phyloP scores from a whole-genome alignment of 2,888 invertebrate genomes.

The Volucella zonaria region DNA sequence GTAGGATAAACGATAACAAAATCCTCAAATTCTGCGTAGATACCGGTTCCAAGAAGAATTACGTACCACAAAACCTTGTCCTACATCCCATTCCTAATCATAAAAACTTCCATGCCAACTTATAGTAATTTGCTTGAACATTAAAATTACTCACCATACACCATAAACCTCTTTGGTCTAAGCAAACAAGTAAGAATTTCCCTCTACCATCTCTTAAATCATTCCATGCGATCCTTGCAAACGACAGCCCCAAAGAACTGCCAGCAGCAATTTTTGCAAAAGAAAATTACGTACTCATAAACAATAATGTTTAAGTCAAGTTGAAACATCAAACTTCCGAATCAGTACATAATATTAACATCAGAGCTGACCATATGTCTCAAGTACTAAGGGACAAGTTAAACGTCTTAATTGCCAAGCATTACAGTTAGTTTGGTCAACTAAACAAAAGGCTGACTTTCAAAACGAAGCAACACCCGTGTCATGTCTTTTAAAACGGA shows the following conservation, averaged over 20 bases:
- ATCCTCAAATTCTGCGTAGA: not conserved
- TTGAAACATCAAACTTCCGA: constrained; percentile 41
- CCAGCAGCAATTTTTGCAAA: constrained; percentile 13
- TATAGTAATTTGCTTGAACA: not conserved
- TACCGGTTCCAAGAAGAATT: too few relatives aligned
- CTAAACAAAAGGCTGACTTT: too few relatives aligned
- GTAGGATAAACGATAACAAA: not conserved
- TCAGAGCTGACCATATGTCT: constrained; percentile 38
- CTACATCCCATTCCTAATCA: too few relatives aligned
- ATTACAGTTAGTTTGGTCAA: too few relatives aligned
- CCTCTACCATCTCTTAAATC: constrained; percentile 38
- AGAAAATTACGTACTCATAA: constrained; percentile 19
- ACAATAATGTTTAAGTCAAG: constrained; percentile 18
- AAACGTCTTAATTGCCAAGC: too few relatives aligned
- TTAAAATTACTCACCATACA: constrained; percentile 19
- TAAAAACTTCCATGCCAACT: too few relatives aligned
- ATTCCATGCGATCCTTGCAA: constrained; percentile 48
- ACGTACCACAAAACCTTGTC: too few relatives aligned
- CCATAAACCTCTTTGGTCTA: constrained; percentile 13
- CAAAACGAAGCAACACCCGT: too few relatives aligned
- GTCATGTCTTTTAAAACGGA: too few relatives aligned
- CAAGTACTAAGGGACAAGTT: too few relatives aligned
- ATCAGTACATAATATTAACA: constrained; percentile 27
- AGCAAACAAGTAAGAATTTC: constrained; percentile 5
- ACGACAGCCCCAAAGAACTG: constrained; percentile 39